Conservation (phyloP, 2,113 vertebrate genomes). For the Struthio camelus region DNA sequence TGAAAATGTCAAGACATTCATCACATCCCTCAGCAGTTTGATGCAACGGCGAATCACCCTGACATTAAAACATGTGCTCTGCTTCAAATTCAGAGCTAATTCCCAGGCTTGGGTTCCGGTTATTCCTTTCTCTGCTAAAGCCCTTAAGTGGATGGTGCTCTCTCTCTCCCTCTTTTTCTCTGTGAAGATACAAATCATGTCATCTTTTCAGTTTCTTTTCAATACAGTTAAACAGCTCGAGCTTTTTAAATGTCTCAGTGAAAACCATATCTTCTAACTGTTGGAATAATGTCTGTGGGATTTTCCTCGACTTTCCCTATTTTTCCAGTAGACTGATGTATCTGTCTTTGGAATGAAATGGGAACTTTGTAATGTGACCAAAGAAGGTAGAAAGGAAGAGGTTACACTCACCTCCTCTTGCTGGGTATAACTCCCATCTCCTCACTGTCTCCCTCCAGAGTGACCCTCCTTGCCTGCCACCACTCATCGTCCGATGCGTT, state of each 20-base stretch:
- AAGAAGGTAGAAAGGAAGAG: background rate
- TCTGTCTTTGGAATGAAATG: background rate
- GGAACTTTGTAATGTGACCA: background rate
- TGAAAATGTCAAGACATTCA: conserved; percentile 57
- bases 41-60: conserved; percentile 40
- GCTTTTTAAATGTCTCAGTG: background rate
- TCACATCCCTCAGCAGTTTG: conserved; percentile 29
- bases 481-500: conserved; percentile 97
- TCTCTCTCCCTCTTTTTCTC: background rate
- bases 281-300: background rate
- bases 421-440: conserved; percentile 98
- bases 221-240: background rate
- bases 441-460: conserved; percentile 92
- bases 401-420: conserved; percentile 86
- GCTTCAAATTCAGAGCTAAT: background rate
- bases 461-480: conserved; percentile 95
- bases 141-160: background rate
- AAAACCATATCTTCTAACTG: background rate
- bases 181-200: background rate
- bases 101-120: background rate
- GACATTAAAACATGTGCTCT: conserved; percentile 38
- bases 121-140: background rate
- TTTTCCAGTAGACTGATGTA: background rate
- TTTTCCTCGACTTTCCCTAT: background rate
- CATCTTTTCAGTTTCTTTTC: background rate